A percentile compares a stretch with the other conserved stretches of the same genome.
These are phyloP conservation scores for Xylota segnis DNA, from an alignment of 2,888 invertebrate genomes.

Conservation along the genomic window DNA sequence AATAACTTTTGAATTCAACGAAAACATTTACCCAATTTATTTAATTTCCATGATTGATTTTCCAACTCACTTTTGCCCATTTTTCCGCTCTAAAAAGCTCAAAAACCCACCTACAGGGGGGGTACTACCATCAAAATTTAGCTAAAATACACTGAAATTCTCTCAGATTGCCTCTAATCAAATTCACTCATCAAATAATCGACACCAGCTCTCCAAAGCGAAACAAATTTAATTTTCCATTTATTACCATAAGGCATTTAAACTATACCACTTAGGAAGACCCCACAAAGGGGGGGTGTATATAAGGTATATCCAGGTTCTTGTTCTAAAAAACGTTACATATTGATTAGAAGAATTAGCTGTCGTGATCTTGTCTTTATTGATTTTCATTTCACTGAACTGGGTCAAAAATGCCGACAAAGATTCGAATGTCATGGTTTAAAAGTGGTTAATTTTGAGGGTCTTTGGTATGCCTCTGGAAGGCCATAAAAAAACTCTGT, in stretches of 20 bases:
- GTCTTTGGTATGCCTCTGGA: constrained; percentile 1
- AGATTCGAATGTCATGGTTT: constrained; percentile 28
- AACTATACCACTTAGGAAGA: constrained; percentile 28
- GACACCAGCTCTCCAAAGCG: constrained; percentile 8
- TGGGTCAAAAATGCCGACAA: constrained; percentile 62
- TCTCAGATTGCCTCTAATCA: constrained; percentile 5
- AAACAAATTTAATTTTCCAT: constrained; percentile 6
- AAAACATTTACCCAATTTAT: not conserved
- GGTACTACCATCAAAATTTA: not conserved
- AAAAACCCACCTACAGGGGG: constrained; percentile 1
- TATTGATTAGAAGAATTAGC: constrained; percentile 57
- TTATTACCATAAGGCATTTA: constrained; percentile 25
- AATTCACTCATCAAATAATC: not conserved
- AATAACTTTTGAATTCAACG: not conserved
- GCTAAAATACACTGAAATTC: constrained; percentile 8
- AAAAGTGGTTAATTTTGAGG: constrained; percentile 44
- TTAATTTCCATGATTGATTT: not conserved
- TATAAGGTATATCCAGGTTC: constrained; percentile 23
- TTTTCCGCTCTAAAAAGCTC: not conserved
- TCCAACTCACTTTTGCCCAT: not conserved
- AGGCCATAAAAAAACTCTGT: not conserved
- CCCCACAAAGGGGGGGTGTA: constrained; percentile 2
- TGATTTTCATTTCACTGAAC: constrained; percentile 26
- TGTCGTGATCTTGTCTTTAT: constrained; percentile 34
- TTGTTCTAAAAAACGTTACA: constrained; percentile 36